These are phyloP conservation scores for Coregonus ussuriensis DNA, from an alignment of 2,797 vertebrate species.

Conservation along the genomic window DNA sequence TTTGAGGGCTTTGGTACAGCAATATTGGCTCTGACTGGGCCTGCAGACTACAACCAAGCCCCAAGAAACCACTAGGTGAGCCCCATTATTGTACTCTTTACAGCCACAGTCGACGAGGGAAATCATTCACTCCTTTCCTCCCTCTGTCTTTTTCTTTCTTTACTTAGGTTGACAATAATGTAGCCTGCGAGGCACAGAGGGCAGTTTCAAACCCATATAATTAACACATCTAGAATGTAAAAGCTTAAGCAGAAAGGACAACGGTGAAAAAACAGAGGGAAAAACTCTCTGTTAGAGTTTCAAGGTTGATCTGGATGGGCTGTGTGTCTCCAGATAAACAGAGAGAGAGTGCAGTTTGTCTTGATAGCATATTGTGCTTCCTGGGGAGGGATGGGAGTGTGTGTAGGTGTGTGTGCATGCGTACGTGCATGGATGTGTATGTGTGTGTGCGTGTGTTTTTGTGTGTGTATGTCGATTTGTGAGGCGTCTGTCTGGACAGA, in stretches of 20 bases:
- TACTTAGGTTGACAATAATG: slow-evolving; percentile 43
- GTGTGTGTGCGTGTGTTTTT: background rate
- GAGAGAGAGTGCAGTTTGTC: background rate
- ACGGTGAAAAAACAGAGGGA: too few relatives aligned
- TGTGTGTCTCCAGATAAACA: too few relatives aligned
- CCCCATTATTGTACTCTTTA: slow-evolving; percentile 71
- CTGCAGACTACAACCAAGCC: slow-evolving; percentile 17
- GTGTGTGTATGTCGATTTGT: slow-evolving; percentile 5
- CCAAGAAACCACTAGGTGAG: slow-evolving; percentile 54
- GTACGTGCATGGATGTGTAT: too few relatives aligned
- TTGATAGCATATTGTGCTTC: background rate
- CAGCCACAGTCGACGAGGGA: slow-evolving; percentile 64
- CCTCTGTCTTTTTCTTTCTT: slow-evolving; percentile 14
- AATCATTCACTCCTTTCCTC: slow-evolving; percentile 64
- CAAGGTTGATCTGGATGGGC: too few relatives aligned
- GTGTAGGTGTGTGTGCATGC: too few relatives aligned
- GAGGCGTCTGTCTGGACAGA: slow-evolving; percentile 35
- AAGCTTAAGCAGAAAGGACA: too few relatives aligned
- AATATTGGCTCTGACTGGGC: slow-evolving; percentile 43
- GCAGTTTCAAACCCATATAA: slow-evolving; percentile 45
- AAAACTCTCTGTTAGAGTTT: too few relatives aligned
- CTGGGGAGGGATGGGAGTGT: background rate
- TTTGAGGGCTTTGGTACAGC: slow-evolving; percentile 27
- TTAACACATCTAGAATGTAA: background rate
- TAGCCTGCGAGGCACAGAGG: slow-evolving; percentile 29